A percentile compares a stretch with the other conserved stretches of the same genome.
Evolutionary conservation across 2,113 vertebrate species (phyloP).

Genomic region (Sylvietta virens): DNA sequence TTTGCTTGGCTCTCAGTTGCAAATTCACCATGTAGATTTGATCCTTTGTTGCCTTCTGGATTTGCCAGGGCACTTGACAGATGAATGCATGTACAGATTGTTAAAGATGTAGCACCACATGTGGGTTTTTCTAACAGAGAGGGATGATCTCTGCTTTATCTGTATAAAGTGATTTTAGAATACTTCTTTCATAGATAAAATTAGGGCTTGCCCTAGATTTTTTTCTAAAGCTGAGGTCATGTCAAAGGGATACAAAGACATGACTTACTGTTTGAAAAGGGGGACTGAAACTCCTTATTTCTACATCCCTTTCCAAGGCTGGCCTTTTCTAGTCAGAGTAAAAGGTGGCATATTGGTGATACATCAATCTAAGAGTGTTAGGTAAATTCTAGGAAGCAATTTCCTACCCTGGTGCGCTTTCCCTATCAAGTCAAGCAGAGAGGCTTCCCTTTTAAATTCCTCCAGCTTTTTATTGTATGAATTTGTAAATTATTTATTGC

Average conservation of each 20-base stretch:
- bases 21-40: neutral
- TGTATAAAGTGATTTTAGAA: conserved; percentile 12
- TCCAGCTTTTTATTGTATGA: neutral
- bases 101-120: neutral
- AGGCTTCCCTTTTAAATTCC: neutral
- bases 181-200: neutral
- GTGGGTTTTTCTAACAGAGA: neutral
- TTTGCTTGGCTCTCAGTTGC: conserved; percentile 5
- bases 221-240: neutral
- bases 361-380: neutral
- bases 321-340: neutral
- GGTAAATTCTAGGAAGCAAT: neutral
- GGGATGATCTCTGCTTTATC: conserved; percentile 18
- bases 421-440: neutral
- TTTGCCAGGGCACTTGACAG: neutral
- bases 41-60: neutral
- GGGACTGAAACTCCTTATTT: neutral
- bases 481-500: conserved; percentile 17
- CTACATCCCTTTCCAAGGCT: neutral
- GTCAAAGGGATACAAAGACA: neutral
- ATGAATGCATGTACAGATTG: neutral
- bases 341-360: neutral
- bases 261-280: neutral
- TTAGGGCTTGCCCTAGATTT: conserved; percentile 20
- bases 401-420: neutral